Evolutionary conservation across 2,797 vertebrate genomes (phyloP).

Genomic region (Fistularia commersonii): DNA sequence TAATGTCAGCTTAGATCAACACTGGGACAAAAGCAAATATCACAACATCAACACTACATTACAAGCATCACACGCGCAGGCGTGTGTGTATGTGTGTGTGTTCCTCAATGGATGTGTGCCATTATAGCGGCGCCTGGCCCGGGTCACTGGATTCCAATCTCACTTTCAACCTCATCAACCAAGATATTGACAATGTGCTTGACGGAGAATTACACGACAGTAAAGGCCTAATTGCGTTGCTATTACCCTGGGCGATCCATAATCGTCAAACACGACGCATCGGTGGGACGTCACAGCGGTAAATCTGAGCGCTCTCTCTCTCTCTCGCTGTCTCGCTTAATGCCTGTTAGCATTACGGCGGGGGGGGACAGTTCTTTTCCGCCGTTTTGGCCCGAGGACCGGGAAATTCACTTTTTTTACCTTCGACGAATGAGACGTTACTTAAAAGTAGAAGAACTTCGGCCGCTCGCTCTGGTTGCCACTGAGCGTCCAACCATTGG

Average conservation of each 20-base stretch:
- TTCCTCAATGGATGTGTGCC: conserved; percentile 5
- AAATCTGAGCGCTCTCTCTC: conserved; percentile 43
- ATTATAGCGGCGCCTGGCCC: conserved; percentile 55
- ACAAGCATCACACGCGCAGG: conserved; percentile 25
- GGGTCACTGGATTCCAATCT: conserved; percentile 73
- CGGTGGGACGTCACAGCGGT: conserved; percentile 58
- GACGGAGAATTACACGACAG: conserved; percentile 76
- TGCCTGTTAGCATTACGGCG: conserved; percentile 52
- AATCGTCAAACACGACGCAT: conserved; percentile 69
- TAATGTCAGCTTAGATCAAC: conserved; percentile 73
- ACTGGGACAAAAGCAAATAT: conserved; percentile 69
- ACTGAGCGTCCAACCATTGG: too few species aligned
- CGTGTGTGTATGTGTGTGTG: conserved; percentile 4
- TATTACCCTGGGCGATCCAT: conserved; percentile 73
- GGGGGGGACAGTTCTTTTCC: too few species aligned
- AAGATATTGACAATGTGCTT: conserved; percentile 77
- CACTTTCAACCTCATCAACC: conserved; percentile 74
- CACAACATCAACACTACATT: conserved; percentile 62
- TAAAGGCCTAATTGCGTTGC: conserved; percentile 77
- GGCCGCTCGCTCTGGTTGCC: too few species aligned
- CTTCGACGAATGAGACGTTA: too few species aligned
- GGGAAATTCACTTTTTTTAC: too few species aligned
- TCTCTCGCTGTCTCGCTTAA: conserved; percentile 19
- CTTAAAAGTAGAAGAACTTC: too few species aligned
- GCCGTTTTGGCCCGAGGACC: too few species aligned